Base-by-base conservation (phyloP, 2,888 invertebrate species). In the Hyles lineata region DNA sequence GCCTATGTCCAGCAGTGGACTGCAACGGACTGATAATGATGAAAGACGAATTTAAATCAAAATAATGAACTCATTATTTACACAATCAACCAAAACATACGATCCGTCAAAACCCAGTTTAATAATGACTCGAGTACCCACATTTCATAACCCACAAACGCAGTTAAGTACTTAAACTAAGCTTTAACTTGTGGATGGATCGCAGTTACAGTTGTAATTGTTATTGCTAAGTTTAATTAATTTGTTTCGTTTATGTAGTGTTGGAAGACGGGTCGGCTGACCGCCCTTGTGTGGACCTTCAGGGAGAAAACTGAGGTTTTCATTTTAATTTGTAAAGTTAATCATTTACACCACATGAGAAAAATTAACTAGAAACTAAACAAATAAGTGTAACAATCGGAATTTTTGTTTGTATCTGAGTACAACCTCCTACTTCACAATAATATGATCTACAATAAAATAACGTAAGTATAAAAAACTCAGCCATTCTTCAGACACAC, bases 161-260 rank as follows among this genome's bases (percentile, higher is more conserved):
- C 59, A 29, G 70, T 71, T 19, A 59, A 59, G 43, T 21, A 19
- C 43, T 71, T 43, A 43, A 71, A 55, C 63, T 35, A 21, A 71
- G 60, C 43, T 60, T 60, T 71, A 71, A 71, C 70, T 71, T 60
- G 23, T 35, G 60, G 60, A 71, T 59, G n/a, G 70, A 71, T 71
- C 59, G 60, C 43, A 67, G 43, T 67, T 71, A 71, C 23, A 58
- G 60, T 23, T 43, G 43, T 71, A 60, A 71, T 60, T 60, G 70
- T 71, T 71, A 59, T 35, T 59, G 43, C 60, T 43, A 60, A 59
- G 23, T 71, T 71, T 60, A 71, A 71, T 71, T 60, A 67, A 67
- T 67, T 67, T 67, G 67, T 67, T 67, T 67, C 67, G 67, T 67
- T 25, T 60, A 25, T 60, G 25, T 23, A 23, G 60, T 60, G 60